Evolutionary conservation across 2,113 vertebrate genomes (phyloP).

Genomic region (Corythaeola cristata): DNA sequence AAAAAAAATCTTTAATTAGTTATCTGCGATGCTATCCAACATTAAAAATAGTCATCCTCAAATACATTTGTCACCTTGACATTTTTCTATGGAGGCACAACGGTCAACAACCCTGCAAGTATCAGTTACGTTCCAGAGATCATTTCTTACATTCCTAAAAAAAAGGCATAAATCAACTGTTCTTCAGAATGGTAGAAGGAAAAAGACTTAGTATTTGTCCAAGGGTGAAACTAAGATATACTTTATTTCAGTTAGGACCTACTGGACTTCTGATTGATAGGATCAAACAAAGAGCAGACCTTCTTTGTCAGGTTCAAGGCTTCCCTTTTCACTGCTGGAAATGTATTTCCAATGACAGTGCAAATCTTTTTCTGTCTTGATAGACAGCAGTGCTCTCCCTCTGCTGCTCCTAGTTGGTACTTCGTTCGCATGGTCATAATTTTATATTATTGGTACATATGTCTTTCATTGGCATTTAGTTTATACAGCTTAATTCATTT

Average conservation of each 20-base stretch:
- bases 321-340: not conserved
- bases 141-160: not conserved
- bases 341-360: not conserved
- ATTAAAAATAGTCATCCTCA: not conserved
- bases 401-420: not conserved
- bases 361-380: not conserved
- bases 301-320: not conserved
- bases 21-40: not conserved
- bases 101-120: not conserved
- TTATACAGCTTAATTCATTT: slow-evolving; percentile 5
- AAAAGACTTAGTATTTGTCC: not conserved
- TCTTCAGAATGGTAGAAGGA: not conserved
- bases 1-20: not conserved
- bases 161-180: not conserved
- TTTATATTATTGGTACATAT: not conserved
- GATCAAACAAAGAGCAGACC: not conserved
- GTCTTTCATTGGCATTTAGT: not conserved
- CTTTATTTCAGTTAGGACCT: not conserved
- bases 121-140: not conserved
- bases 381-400: not conserved
- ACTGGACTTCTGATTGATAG: not conserved
- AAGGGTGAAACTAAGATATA: not conserved
- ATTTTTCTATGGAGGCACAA: not conserved
- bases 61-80: not conserved
- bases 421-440: not conserved